Evolutionary conservation across 2,888 invertebrate genomes (phyloP).

Genomic region (Pardosa pseudoannulata): DNA sequence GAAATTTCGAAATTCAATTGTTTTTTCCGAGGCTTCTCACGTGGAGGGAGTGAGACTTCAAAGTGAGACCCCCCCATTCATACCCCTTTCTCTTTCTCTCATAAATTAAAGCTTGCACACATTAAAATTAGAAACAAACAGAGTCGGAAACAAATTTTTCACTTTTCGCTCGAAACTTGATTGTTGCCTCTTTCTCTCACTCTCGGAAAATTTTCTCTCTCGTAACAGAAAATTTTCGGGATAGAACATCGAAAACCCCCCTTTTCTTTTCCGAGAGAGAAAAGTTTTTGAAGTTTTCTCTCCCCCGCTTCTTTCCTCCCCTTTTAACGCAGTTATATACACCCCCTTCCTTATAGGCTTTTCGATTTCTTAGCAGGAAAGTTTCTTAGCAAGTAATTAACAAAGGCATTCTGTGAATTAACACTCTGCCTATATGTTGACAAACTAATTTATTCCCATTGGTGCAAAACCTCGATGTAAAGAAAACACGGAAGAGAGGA

Average conservation of each 20-base stretch:
- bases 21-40: slow-evolving; percentile 27
- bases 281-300: slow-evolving; percentile 66
- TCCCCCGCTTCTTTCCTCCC: too few species aligned
- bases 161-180: slow-evolving; percentile 32
- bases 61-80: slow-evolving; percentile 20
- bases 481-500: slow-evolving; percentile 16
- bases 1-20: slow-evolving; percentile 56
- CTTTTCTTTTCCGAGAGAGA: slow-evolving; percentile 17
- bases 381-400: slow-evolving; percentile 36
- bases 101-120: slow-evolving; percentile 56
- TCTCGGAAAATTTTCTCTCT: slow-evolving; percentile 16
- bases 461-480: slow-evolving; percentile 52
- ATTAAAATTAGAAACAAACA: slow-evolving; percentile 52
- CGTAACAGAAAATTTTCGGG: neutral
- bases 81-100: too few species aligned
- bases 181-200: slow-evolving; percentile 4
- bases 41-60: neutral
- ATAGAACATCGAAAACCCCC: too few species aligned
- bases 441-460: slow-evolving; percentile 67
- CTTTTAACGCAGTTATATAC: too few species aligned
- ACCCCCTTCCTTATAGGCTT: too few species aligned
- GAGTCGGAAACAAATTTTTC: slow-evolving; percentile 25
- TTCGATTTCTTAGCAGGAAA: slow-evolving; percentile 14
- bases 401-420: slow-evolving; percentile 61
- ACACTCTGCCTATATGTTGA: slow-evolving; percentile 51